These are phyloP conservation scores for Calidris pugnax DNA, from an alignment of 2,113 vertebrate species.

Conservation along the genomic window DNA sequence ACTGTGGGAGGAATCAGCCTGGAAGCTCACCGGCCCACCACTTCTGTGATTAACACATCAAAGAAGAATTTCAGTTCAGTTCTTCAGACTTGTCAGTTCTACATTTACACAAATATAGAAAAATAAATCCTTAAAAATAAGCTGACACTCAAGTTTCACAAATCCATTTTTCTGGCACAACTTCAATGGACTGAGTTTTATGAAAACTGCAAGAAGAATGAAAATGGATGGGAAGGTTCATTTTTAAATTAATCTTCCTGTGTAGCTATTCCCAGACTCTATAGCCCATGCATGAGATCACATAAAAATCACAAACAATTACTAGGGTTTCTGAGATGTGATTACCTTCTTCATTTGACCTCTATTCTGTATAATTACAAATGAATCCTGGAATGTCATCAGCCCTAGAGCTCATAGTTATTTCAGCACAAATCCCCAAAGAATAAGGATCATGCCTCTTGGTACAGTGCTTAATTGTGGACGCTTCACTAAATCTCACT, in stretches of 20 bases:
- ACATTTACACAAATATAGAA: background rate
- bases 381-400: background rate
- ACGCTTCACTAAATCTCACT: background rate
- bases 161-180: background rate
- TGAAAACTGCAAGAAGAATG: background rate
- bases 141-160: background rate
- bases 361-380: background rate
- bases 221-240: background rate
- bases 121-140: constrained; percentile 18
- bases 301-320: background rate
- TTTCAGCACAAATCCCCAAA: background rate
- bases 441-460: background rate
- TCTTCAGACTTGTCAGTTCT: background rate
- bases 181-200: background rate
- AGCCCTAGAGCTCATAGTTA: background rate
- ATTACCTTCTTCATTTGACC: background rate
- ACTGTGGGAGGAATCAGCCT: background rate
- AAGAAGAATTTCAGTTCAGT: background rate
- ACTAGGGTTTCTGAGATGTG: background rate
- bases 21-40: background rate
- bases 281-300: background rate
- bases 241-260: background rate
- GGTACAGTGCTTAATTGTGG: background rate
- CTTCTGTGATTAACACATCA: background rate
- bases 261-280: background rate